Conservation (phyloP, 2,797 vertebrate species). For the Gymnothorax reevesii region DNA sequence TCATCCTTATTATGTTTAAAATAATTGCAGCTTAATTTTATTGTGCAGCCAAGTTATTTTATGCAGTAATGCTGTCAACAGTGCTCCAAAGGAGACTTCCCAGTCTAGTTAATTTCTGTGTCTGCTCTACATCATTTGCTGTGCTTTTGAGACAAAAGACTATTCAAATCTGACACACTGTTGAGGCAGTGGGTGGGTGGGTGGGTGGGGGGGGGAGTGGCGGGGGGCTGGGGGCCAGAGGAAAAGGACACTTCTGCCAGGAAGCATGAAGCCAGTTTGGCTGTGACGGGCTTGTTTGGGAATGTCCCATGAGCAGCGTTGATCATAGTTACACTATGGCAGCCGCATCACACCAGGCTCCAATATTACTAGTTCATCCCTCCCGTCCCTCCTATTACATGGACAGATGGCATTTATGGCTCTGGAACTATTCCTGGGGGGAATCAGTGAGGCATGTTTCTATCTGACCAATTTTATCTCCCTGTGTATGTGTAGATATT, state of each 20-base stretch:
- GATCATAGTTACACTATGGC: not conserved
- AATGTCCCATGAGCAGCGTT: not conserved
- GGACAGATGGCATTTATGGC: slow-evolving; percentile 13
- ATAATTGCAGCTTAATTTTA: too few relatives aligned
- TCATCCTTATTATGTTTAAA: too few relatives aligned
- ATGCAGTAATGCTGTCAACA: too few relatives aligned
- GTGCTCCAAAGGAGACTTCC: too few relatives aligned
- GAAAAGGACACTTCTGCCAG: slow-evolving; percentile 1
- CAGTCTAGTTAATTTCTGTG: too few relatives aligned
- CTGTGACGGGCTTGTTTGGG: not conserved
- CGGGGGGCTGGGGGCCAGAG: not conserved
- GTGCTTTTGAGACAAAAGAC: too few relatives aligned
- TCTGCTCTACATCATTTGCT: too few relatives aligned
- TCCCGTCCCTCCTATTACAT: not conserved
- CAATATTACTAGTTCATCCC: not conserved
- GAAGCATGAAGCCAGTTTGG: not conserved
- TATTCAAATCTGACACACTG: not conserved
- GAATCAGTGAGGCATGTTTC: not conserved
- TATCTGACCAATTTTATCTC: not conserved
- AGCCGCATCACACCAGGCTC: not conserved
- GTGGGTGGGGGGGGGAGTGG: not conserved
- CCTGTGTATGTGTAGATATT: not conserved
- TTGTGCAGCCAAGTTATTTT: too few relatives aligned
- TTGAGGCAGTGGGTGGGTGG: too few relatives aligned
- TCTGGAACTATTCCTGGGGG: not conserved